Evolutionary conservation across 2,797 vertebrate genomes (phyloP), one percentile per base, ranked within the genome.

Genomic region (Bovichtus diacanthus): DNA sequence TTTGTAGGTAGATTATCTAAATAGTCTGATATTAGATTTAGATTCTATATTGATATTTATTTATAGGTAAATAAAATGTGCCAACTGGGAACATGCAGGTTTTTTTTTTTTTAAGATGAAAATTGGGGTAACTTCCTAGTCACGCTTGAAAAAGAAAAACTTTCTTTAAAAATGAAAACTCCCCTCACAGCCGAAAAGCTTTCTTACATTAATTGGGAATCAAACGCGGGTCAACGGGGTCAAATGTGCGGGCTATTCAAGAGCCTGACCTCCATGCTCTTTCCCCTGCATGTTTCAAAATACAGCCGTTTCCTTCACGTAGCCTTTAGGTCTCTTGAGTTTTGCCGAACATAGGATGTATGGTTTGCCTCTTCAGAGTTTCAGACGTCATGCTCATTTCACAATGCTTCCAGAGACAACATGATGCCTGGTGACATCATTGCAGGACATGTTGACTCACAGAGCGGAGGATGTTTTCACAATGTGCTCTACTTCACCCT

Each of bases 351-450:
- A 53, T 9, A 19, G 47, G 19, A 15, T 9, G 43, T 19, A n/a
- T 16, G 47, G 47, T 58, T 29, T 44, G 58, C 15, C 39, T 29
- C 27, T 15, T 21, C 23, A 53, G 9, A 18, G 5, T 51, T 69
- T 63, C 51, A 72, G 65, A 77, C 25, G 12, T 85, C 80, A 70
- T 39, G 38, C 73, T 53, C 34, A 62, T 87, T 84, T 72, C 80
- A 78, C 70, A 76, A 46, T 5, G 43, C 58, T 65, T 44, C 64
- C 72, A 69, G 63, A 78, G 54, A 77, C 47, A 70, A 23, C 34
- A 31, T 60, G 70, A 27, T 56, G 76, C 49, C 61, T 27, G 65
- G 76, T 76, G 74, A 88, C 77, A 58, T 73, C 78, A 84, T 55
- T 55, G 27, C 27, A 61, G 70, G 54, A 84, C 50, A 34, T 51